Evolutionary conservation across 1,140 invertebrate species (phyloP), one percentile per base, ranked within the genome.

Genomic region (Zaprionus tsacasi): DNA sequence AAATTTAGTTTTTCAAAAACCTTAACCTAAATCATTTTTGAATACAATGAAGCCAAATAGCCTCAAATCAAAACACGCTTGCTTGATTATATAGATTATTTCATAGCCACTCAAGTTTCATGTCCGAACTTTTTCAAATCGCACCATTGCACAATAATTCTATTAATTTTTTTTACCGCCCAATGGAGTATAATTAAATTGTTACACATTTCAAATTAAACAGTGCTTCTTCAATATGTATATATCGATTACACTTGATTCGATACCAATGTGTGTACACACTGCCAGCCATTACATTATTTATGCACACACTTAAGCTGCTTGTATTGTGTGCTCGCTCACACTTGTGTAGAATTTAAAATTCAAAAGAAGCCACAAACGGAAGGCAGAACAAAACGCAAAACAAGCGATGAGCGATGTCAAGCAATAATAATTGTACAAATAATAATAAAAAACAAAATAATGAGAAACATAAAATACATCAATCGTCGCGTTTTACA

Each of bases 401-500:
- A 25, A 40, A 25, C 45, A 50, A 50, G 45, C 45, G 11, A 50
- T 50, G 45, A 25, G 45, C 40, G 13, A 71, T 76, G 73, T 76
- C 69, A 36, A 76, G n/a, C 25, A 71, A 71, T 10, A 66, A 25
- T 48, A 45, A 65, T 43, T 55, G n/a, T 55, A 15, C 21, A n/a
- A 45, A 65, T 55, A 63, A 59, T 45, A 45, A 59, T 45, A 45
- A 65, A 55, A 65, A 66, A 12, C 45, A 65, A n/a, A 72, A 70
- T 70, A 67, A 78, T 83, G 54, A 70, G 5, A 36, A 25, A 17
- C 65, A 66, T 3, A 45, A 45, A 45, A 7, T 8, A 45, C 40
- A 45, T 45, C 40, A 45, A 8, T 38, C 74, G 7, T 72, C 74
- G 52, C 74, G 74, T 11, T n/a, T 72, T 15, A 76, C 74, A 27